Conservation (phyloP, 2,113 vertebrate genomes). For the Puntigrus tetrazona region DNA sequence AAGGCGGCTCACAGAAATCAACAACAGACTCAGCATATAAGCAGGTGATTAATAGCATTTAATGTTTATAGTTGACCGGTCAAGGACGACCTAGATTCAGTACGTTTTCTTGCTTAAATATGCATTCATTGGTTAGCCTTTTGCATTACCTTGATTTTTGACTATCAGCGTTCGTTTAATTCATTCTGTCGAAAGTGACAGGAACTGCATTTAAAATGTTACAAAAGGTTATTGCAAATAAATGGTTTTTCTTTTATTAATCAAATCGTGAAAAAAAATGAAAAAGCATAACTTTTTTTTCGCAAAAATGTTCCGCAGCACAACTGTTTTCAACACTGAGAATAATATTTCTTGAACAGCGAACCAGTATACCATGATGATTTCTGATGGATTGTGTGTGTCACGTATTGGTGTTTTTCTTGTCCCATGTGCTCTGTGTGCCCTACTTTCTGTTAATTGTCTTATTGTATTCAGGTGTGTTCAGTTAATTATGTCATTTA, state of each 20-base stretch:
- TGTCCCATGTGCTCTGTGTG: too few species aligned
- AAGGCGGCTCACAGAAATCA: conserved; percentile 43
- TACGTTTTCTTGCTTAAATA: neutral
- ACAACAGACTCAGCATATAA: conserved; percentile 36
- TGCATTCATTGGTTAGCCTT: neutral
- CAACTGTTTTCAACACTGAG: neutral
- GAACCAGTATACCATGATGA: neutral
- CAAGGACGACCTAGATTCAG: neutral
- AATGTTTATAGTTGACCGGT: neutral
- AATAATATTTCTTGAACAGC: neutral
- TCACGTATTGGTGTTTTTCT: too few species aligned
- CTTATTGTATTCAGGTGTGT: too few species aligned
- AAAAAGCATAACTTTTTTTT: neutral
- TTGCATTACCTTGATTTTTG: neutral
- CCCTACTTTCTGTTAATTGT: too few species aligned
- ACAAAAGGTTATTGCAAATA: neutral
- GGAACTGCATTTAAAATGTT: neutral
- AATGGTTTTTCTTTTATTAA: neutral
- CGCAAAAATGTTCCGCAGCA: neutral
- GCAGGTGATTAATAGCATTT: conserved; percentile 40
- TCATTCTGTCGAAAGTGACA: too few species aligned
- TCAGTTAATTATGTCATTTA: too few species aligned
- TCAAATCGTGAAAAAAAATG: neutral
- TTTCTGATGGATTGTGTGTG: neutral
- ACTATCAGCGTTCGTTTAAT: too few species aligned